These are phyloP conservation scores for Ceraclea dissimilis DNA, from an alignment of 2,888 invertebrate species.

Conservation along the genomic window DNA sequence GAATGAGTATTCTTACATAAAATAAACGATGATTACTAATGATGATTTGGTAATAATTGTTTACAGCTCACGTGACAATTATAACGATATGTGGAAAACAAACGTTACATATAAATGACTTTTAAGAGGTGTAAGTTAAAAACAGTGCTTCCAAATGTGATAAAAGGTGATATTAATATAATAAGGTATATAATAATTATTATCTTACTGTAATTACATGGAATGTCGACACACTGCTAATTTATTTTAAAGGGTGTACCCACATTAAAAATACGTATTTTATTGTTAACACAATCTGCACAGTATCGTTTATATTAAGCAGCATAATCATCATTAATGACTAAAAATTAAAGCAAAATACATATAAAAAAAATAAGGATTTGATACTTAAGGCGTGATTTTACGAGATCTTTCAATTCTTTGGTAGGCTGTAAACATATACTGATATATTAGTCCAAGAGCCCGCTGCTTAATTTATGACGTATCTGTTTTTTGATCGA, in stretches of 20 bases:
- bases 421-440: no score
- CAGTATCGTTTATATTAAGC: neutral
- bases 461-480: no score
- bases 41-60: neutral
- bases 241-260: no score
- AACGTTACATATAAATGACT: neutral
- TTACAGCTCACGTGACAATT: neutral
- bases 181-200: neutral
- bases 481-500: no score
- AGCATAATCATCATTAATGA: neutral
- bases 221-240: neutral
- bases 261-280: no score
- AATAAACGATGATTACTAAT: neutral
- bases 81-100: neutral
- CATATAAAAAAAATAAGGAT: no score
- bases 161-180: neutral
- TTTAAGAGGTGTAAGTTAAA: neutral
- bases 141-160: neutral
- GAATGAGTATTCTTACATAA: neutral
- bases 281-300: no score
- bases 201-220: neutral
- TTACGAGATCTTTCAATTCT: no score
- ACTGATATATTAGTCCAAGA: no score
- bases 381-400: no score
- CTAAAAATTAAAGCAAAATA: neutral